These are phyloP conservation scores for Planiliza haematocheilus DNA, from an alignment of 2,113 vertebrate genomes.

Conservation along the genomic window DNA sequence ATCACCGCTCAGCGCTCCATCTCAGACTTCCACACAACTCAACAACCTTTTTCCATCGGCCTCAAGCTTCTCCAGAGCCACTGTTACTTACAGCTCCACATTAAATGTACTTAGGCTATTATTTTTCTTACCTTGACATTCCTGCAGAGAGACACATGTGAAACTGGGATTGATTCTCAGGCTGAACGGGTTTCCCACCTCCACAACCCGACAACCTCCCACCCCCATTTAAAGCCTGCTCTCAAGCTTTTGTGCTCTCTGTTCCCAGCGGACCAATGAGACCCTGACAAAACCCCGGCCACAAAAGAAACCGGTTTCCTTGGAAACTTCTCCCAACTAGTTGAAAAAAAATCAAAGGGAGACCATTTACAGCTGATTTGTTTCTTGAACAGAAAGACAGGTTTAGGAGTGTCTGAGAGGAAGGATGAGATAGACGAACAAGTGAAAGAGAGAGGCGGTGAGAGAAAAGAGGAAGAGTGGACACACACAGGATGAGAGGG, in stretches of 20 bases:
- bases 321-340: constrained; percentile 87
- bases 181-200: constrained; percentile 67
- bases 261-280: constrained; percentile 84
- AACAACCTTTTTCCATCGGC: constrained; percentile 27
- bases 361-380: constrained; percentile 82
- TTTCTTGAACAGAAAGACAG: constrained; percentile 82
- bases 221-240: constrained; percentile 70
- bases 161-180: constrained; percentile 62
- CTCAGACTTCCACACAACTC: constrained; percentile 1
- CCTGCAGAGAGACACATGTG: constrained; percentile 58
- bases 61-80: constrained; percentile 1
- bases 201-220: constrained; percentile 51
- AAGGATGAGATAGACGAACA: constrained; percentile 55
- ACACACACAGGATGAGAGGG: constrained; percentile 26
- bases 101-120: constrained; percentile 23
- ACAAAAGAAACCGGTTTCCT: constrained; percentile 95
- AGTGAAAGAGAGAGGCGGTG: constrained; percentile 56
- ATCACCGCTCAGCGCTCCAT: constrained; percentile 16
- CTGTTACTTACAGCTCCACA: neutral
- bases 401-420: constrained; percentile 60
- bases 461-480: constrained; percentile 54
- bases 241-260: constrained; percentile 86
- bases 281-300: constrained; percentile 88
- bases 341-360: constrained; percentile 60
- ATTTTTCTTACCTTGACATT: constrained; percentile 73